Percentiles rank a stretch among this genome's conserved stretches.
These are phyloP conservation scores for Zosterops lateralis DNA, from an alignment of 2,113 vertebrate genomes.

Conservation along the genomic window DNA sequence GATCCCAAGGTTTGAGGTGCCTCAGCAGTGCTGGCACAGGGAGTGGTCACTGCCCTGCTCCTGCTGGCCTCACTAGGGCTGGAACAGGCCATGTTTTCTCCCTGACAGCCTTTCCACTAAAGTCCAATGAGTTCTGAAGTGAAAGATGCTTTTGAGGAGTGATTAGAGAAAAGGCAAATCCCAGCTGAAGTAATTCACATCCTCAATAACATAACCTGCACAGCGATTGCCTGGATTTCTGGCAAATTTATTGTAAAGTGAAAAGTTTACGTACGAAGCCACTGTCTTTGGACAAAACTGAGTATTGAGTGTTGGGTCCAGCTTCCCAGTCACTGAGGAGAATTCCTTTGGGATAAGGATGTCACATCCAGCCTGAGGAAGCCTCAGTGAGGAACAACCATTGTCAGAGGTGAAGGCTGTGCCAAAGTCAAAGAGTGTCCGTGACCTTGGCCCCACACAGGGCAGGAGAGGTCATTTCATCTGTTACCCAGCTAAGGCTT, in stretches of 20 bases:
- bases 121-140: not conserved
- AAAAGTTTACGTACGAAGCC: not conserved
- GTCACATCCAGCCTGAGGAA: not conserved
- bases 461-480: not conserved
- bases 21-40: not conserved
- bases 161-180: not conserved
- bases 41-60: not conserved
- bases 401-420: not conserved
- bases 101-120: not conserved
- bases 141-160: not conserved
- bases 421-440: not conserved
- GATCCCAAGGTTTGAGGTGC: not conserved
- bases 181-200: not conserved
- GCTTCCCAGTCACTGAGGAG: not conserved
- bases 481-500: not conserved
- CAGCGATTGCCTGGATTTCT: not conserved
- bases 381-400: not conserved
- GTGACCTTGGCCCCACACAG: not conserved
- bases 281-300: not conserved
- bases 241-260: not conserved
- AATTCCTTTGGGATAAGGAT: not conserved
- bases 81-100: not conserved
- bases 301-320: not conserved
- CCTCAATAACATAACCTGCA: not conserved
- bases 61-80: not conserved